Percentiles rank a stretch among this genome's conserved stretches.
Evolutionary conservation across 2,797 vertebrate species (phyloP).

Genomic region (Selene dorsalis): DNA sequence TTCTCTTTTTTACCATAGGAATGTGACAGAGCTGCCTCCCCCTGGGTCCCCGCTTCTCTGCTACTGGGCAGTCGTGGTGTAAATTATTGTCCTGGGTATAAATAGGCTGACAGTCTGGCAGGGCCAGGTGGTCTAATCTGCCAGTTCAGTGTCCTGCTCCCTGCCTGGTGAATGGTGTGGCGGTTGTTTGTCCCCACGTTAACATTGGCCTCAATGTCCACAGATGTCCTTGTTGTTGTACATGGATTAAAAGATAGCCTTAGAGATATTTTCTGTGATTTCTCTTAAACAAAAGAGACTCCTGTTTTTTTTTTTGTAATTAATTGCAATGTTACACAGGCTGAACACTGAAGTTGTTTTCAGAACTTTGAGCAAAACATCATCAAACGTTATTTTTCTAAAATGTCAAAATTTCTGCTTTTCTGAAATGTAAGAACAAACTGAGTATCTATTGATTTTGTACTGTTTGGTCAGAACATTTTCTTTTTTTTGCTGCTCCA

Average conservation of each 20-base stretch:
- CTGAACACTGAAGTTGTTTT: not conserved
- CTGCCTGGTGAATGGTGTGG: conserved; percentile 42
- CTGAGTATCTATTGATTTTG: too few relatives aligned
- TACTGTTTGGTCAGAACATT: too few relatives aligned
- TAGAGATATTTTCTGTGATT: not conserved
- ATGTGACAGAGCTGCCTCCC: conserved; percentile 52
- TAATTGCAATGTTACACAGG: not conserved
- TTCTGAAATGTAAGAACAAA: not conserved
- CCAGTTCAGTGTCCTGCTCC: conserved; percentile 55
- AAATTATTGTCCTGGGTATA: conserved; percentile 79
- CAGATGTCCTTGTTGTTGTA: conserved; percentile 42
- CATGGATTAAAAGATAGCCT: conserved; percentile 33
- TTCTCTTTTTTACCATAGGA: conserved; percentile 12
- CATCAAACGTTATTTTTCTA: not conserved
- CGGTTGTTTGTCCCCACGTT: conserved; percentile 56
- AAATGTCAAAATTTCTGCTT: not conserved
- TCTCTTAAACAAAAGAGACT: not conserved
- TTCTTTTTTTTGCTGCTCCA: too few relatives aligned
- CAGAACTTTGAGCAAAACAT: not conserved
- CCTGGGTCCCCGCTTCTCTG: conserved; percentile 41
- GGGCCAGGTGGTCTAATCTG: conserved; percentile 73
- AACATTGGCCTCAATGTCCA: conserved; percentile 37
- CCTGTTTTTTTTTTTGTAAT: not conserved
- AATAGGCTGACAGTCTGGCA: conserved; percentile 74
- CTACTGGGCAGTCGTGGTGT: conserved; percentile 59